Evolutionary conservation across 30 jellyfish, hydroid and myxozoan species (phyloP).

Genomic region (Aurelia coerulea): DNA sequence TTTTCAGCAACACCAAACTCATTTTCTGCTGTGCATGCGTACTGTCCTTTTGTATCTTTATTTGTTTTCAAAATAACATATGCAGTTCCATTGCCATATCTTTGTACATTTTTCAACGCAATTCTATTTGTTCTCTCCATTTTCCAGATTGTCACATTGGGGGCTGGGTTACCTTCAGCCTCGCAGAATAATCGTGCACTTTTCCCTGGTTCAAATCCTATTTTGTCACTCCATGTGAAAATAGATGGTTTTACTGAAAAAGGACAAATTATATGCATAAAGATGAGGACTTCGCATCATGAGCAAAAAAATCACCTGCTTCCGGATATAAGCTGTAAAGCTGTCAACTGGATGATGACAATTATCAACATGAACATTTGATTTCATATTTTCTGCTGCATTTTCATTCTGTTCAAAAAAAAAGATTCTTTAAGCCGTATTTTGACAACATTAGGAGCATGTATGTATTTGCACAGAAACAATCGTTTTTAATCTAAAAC

Average conservation of each 20-base stretch:
- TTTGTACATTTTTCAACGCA: not conserved
- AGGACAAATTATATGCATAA: not conserved
- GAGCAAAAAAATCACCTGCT: not conserved
- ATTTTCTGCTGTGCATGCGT: slow-evolving; percentile 56
- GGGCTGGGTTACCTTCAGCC: slow-evolving; percentile 69
- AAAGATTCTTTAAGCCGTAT: too few relatives aligned
- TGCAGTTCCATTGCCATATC: slow-evolving; percentile 62
- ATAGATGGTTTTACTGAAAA: slow-evolving; percentile 57
- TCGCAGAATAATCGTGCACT: slow-evolving; percentile 42
- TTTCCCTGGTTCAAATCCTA: slow-evolving; percentile 15
- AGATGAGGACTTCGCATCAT: not conserved
- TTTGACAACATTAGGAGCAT: too few relatives aligned
- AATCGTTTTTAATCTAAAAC: too few relatives aligned
- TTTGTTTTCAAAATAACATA: not conserved
- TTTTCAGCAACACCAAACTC: slow-evolving; percentile 25
- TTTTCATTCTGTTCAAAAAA: too few relatives aligned
- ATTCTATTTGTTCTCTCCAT: not conserved
- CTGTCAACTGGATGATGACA: too few relatives aligned
- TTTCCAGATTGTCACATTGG: slow-evolving; percentile 35
- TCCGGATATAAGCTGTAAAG: too few relatives aligned
- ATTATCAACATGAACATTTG: too few relatives aligned
- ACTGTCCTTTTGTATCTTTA: slow-evolving; percentile 11
- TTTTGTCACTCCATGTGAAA: slow-evolving; percentile 27
- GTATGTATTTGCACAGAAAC: too few relatives aligned
- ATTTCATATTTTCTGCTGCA: too few relatives aligned